A percentile compares a stretch with the other conserved stretches of the same genome.
These are phyloP conservation scores for Serranus cabrilla DNA, from an alignment of 2,797 vertebrate species.

Conservation along the genomic window DNA sequence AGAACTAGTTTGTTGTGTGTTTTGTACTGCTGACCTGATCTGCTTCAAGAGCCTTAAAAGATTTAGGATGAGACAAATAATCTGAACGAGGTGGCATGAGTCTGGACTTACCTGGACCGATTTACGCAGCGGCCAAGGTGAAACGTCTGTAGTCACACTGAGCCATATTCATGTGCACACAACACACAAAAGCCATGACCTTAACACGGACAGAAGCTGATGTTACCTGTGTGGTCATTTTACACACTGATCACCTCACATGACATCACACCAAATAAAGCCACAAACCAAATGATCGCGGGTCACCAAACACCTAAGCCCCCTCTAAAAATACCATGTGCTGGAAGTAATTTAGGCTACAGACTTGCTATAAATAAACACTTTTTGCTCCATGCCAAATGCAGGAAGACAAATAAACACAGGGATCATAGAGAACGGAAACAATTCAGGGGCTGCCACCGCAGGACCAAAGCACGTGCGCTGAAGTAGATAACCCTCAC, in stretches of 20 bases:
- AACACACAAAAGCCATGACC: neutral
- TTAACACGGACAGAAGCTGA: constrained; percentile 27
- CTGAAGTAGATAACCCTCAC: neutral
- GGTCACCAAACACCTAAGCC: constrained; percentile 74
- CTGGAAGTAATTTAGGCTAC: constrained; percentile 48
- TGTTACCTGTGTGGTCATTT: constrained; percentile 61
- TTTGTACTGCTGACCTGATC: constrained; percentile 29
- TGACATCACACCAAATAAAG: constrained; percentile 66
- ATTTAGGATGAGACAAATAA: constrained; percentile 64
- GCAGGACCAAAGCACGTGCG: neutral
- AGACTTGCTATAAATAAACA: constrained; percentile 71
- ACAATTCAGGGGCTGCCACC: constrained; percentile 47
- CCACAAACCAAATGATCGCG: constrained; percentile 72
- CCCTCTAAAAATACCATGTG: constrained; percentile 69
- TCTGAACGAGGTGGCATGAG: constrained; percentile 54
- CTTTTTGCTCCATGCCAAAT: constrained; percentile 46
- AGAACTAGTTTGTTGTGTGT: constrained; percentile 2
- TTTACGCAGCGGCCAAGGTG: constrained; percentile 20
- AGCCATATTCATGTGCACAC: neutral
- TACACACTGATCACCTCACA: constrained; percentile 68
- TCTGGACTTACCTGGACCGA: constrained; percentile 46
- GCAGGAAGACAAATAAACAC: constrained; percentile 60
- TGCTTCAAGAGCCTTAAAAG: constrained; percentile 52
- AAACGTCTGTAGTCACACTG: neutral
- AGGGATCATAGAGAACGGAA: constrained; percentile 50